Conservation (phyloP, 2,888 invertebrate species). For the Acanthosepion pharaonis region DNA sequence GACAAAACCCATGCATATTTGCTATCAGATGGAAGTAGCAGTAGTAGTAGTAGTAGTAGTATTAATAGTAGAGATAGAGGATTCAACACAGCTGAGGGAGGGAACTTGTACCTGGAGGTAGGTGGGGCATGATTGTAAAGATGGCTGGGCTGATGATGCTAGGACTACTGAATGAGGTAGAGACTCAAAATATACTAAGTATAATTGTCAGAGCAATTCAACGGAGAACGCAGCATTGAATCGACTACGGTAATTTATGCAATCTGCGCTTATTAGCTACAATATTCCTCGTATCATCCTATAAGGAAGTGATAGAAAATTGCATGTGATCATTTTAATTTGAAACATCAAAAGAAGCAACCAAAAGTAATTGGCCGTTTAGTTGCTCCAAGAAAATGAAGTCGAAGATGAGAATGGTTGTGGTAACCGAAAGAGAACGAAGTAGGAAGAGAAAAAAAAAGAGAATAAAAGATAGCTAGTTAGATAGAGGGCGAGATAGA, state of each 20-base stretch:
- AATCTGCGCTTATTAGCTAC: neutral
- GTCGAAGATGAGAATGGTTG: neutral
- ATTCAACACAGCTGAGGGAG: neutral
- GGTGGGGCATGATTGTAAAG: neutral
- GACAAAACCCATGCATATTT: neutral
- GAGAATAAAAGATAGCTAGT: neutral
- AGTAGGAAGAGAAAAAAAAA: neutral
- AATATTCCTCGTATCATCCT: neutral
- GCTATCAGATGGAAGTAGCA: neutral
- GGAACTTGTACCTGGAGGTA: neutral
- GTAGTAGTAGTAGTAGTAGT: neutral
- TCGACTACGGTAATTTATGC: neutral
- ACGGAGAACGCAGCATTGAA: neutral
- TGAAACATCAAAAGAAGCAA: slow-evolving; percentile 33
- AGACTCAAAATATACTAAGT: neutral
- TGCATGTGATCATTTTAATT: slow-evolving; percentile 22
- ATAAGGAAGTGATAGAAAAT: neutral
- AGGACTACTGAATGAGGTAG: neutral
- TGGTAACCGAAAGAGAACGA: neutral
- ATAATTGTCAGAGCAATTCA: neutral
- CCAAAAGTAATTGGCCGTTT: slow-evolving; percentile 22
- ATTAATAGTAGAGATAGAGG: neutral
- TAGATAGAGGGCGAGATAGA: neutral
- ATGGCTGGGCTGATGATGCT: neutral
- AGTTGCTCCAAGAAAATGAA: neutral